Conservation (phyloP, 1,140 invertebrate genomes). For the roundworm (Caenorhabditis elegans) region DNA sequence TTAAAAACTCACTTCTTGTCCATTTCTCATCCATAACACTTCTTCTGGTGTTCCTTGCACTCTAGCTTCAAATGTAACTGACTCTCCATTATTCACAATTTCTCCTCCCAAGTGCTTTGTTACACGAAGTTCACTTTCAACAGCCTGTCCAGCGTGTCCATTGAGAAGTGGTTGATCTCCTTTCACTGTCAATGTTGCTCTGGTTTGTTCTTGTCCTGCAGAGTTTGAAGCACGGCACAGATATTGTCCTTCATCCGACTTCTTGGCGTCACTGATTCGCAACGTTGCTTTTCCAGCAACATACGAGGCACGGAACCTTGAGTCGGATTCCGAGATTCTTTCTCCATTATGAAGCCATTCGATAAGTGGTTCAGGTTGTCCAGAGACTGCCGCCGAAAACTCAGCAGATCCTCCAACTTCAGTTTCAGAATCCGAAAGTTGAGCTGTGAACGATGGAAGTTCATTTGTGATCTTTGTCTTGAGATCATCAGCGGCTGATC, state of each 20-base stretch:
- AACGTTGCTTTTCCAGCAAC: slow-evolving; percentile 33
- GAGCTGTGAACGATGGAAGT: slow-evolving; percentile 38
- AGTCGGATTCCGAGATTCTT: slow-evolving; percentile 36
- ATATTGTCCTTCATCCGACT: slow-evolving; percentile 87
- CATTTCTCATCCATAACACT: slow-evolving; percentile 91
- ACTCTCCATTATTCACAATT: slow-evolving; percentile 82
- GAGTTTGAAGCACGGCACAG: slow-evolving; percentile 86
- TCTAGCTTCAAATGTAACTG: slow-evolving; percentile 79
- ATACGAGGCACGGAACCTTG: slow-evolving; percentile 33
- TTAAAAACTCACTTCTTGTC: slow-evolving; percentile 80
- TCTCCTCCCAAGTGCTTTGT: slow-evolving; percentile 67
- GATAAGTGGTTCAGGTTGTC: slow-evolving; percentile 48
- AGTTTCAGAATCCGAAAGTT: slow-evolving; percentile 39
- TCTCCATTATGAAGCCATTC: slow-evolving; percentile 55
- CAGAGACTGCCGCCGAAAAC: slow-evolving; percentile 44
- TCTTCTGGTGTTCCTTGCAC: slow-evolving; percentile 76
- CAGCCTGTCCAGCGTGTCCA: slow-evolving; percentile 70
- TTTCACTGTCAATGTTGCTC: slow-evolving; percentile 25
- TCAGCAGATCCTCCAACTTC: slow-evolving; percentile 43
- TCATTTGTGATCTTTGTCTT: slow-evolving; percentile 38
- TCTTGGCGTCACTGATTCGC: slow-evolving; percentile 23
- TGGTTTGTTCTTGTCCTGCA: slow-evolving; percentile 75
- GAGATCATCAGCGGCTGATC: slow-evolving; percentile 34
- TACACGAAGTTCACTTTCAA: not conserved
- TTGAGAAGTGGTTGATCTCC: not conserved